Evolutionary conservation across 2,888 invertebrate genomes (phyloP), one percentile per base, ranked within the genome.

Genomic region (Mesoligia furuncula): DNA sequence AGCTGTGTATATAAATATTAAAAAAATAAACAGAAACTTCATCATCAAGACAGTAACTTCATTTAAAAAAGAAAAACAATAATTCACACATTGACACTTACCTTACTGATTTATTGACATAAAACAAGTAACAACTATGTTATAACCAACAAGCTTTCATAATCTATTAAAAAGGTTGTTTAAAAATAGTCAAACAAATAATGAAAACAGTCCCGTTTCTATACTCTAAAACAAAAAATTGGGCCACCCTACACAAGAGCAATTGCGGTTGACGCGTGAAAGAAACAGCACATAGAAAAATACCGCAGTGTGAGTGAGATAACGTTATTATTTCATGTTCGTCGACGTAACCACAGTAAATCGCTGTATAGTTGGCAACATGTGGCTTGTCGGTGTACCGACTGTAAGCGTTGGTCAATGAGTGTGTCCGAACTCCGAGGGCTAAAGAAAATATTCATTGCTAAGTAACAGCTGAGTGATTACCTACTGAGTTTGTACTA

Each of bases 181-280:
- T 8, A 51, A 24, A 24, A 51, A 20, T 24, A 51, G 7, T 15
- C 3, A 51, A 51, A 24, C 8, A 24, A 24, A 54, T 24, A 24
- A 24, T 48, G 1, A 54, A 24, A 13, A 68, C 57, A n/a, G 65
- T 75, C 54, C 48, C 39, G 39, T 51, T 48, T 59, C 54, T 69
- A 62, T 78, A 59, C 67, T 13, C n/a, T 48, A 61, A 54, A 76
- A 65, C 68, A 42, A n/a, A 77, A 76, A 68, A 65, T 39, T 75
- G 59, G 11, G 85, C 74, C 84, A 86, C 85, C 80, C 80, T 79
- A 87, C 77, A 85, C 83, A 70, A 77, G 59, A 83, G 51, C 79
- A 79, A 82, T 79, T 59, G 65, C 62, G 76, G n/a, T 68, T 27
- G 62, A 31, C 61, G 54, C 4, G 59, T 39, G 64, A 61, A 42